Evolutionary conservation across 2,797 vertebrate genomes (phyloP), one percentile per base, ranked within the genome.

Genomic region (Allobates femoralis): DNA sequence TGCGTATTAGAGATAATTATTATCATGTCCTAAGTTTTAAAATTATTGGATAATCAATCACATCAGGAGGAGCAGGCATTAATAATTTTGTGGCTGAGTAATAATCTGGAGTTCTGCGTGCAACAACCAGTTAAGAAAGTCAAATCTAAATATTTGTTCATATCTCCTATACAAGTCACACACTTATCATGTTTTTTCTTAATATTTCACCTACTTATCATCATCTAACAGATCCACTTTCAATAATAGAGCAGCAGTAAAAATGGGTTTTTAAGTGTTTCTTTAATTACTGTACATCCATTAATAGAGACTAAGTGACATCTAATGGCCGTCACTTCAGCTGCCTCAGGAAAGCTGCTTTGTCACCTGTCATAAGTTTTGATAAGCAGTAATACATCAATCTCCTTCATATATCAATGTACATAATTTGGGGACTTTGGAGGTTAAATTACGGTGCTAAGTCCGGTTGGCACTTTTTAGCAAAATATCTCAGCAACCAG

Each of bases 11-110:
- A 28, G 18, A 12, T 14, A 81, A 66, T 81, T 1, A 67, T 28
- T 67, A 37, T 30, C 19, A 51, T 23, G 8, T 64, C 78, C 34
- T 80, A 32, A 81, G 32, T 32, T 51, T 80, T 30, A 58, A 30
- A 79, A 11, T 32, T 82, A 53, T 15, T 23, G 64, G 62, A 62
- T 50, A 28, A 50, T 83, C 51, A 58, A 78, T 66, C 34, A 46
- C 26, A 28, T 41, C 32, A 37, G 26, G 67, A 83, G 7, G 56
- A 34, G 14, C 18, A 83, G 51, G 7, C 67, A 74, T 74, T 83
- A 58, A 67, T 60, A 46, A 60, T 84, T 71, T 62, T 62, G 82
- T 62, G 55, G 55, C 53, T 60, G 56, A 55, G 34, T 19, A 46
- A 41, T 46, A 41, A 74, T 37, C 82, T 76, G 34, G 23, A 28